Evolutionary conservation across 2,113 vertebrate genomes (phyloP).

Genomic region (Erpornis zantholeuca): DNA sequence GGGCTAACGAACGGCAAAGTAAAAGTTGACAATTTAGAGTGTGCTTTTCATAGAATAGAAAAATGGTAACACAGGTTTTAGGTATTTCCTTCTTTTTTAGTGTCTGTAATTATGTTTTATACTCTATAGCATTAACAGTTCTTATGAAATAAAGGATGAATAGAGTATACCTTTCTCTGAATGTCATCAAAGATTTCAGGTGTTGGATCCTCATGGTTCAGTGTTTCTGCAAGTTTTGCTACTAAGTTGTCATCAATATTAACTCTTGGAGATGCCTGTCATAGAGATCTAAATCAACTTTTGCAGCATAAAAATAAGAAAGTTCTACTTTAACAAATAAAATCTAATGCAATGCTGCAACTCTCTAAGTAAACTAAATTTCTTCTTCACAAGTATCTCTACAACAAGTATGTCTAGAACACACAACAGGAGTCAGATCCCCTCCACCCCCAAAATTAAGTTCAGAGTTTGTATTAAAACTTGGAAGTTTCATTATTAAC

Average conservation of each 20-base stretch:
- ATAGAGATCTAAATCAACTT: slow-evolving; percentile 47
- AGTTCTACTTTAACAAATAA: not conserved
- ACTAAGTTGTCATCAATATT: slow-evolving; percentile 88
- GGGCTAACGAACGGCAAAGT: not conserved
- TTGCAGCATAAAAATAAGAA: not conserved
- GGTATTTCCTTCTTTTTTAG: not conserved
- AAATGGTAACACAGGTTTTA: not conserved
- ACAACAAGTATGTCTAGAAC: not conserved
- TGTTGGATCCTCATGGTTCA: slow-evolving; percentile 93
- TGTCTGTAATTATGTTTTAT: not conserved
- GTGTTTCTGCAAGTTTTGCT: slow-evolving; percentile 85
- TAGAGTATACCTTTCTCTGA: slow-evolving; percentile 87
- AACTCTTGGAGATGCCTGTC: slow-evolving; percentile 93
- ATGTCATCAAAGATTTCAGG: slow-evolving; percentile 98
- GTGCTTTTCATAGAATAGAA: not conserved
- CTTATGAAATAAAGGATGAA: not conserved
- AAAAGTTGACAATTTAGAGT: not conserved
- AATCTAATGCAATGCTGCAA: not conserved
- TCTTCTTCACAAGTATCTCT: not conserved
- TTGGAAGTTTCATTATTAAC: not conserved
- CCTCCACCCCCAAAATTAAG: not conserved
- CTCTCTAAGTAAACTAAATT: not conserved
- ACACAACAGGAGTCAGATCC: not conserved
- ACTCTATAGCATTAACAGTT: not conserved
- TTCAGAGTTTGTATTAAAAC: not conserved